These are phyloP conservation scores for Sorex fumeus DNA, from an alignment of 2,113 vertebrate genomes.

Conservation along the genomic window DNA sequence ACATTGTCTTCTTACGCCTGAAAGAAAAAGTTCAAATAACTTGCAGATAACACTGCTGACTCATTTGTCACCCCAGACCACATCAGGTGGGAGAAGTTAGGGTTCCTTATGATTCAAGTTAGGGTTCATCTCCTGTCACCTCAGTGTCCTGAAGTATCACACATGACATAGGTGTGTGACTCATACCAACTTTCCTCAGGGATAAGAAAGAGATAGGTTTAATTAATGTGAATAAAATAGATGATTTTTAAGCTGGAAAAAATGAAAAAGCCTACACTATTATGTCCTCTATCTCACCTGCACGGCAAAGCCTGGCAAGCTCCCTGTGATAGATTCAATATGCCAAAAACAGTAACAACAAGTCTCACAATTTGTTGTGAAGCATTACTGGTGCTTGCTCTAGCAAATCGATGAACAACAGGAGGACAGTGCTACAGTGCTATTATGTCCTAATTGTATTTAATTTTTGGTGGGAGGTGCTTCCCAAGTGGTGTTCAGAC, in stretches of 20 bases:
- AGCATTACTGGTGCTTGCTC: too few relatives aligned
- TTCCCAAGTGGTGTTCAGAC: too few relatives aligned
- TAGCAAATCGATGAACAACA: too few relatives aligned
- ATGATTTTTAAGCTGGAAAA: not conserved
- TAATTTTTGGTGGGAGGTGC: too few relatives aligned
- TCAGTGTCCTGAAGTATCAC: not conserved
- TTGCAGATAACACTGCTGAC: not conserved
- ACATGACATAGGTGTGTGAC: not conserved
- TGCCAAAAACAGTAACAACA: too few relatives aligned
- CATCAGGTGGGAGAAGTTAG: not conserved
- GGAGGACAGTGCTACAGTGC: too few relatives aligned
- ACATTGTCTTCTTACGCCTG: not conserved
- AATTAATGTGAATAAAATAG: not conserved
- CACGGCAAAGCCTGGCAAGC: too few relatives aligned
- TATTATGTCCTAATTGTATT: too few relatives aligned
- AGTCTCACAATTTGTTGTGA: too few relatives aligned
- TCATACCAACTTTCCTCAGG: not conserved
- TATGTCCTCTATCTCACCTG: too few relatives aligned
- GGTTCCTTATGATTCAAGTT: constrained; percentile 4
- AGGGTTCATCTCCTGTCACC: not conserved
- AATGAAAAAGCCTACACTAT: not conserved
- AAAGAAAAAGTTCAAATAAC: constrained; percentile 19
- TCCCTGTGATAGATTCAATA: too few relatives aligned
- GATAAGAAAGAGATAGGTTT: not conserved
- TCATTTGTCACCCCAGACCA: not conserved